Base-by-base conservation (phyloP, 2,888 invertebrate species). In the Caenorhabditis uteleia region DNA sequence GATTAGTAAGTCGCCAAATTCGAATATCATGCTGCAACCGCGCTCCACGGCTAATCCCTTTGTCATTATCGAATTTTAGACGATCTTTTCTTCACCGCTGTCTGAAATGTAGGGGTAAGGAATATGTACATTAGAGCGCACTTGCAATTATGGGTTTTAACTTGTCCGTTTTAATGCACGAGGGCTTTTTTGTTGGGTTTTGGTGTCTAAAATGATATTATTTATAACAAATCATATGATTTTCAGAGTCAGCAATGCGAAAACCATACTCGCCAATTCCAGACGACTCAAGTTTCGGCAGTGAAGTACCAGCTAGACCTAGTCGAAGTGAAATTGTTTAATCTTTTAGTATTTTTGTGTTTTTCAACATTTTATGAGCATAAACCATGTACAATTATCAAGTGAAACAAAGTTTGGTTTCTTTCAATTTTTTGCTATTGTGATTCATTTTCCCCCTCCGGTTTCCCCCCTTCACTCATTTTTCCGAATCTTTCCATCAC, bases 161-260 rank as follows among this genome's bases (percentile, higher is more conserved):
- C 16, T 14, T 36, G 36, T 36, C 20, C 20, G 20, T 36, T n/a
- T n/a, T 36, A 14, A 7, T 16, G 18, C 40, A 23, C 8, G 14
- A 20, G 8, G 16, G 21, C 2, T 40, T 40, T 40, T n/a, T 23
- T n/a, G 5, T 6, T 40, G 14, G 8, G 25, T 23, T 6, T 4
- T 18, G 3, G 16, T 36, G 12, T 25, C 26, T 12, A 5, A 16
- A 31, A 16, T 23, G 20, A 10, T 3, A 23, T 6, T 23, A 8
- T 40, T 39, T 23, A 31, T 26, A 29, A 42, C 18, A 39, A 54
- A 18, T 40, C 39, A 33, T 14, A 27, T 47, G 46, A 42, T 33
- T 69, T 77, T 40, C 68, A 77, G 77, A 75, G 64, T 75, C 78
- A 1, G 71, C 77, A 16, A 54, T 78, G 33, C 69, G 55, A 45